Conservation (phyloP, 2,113 vertebrate species). For the Guaruba guarouba region DNA sequence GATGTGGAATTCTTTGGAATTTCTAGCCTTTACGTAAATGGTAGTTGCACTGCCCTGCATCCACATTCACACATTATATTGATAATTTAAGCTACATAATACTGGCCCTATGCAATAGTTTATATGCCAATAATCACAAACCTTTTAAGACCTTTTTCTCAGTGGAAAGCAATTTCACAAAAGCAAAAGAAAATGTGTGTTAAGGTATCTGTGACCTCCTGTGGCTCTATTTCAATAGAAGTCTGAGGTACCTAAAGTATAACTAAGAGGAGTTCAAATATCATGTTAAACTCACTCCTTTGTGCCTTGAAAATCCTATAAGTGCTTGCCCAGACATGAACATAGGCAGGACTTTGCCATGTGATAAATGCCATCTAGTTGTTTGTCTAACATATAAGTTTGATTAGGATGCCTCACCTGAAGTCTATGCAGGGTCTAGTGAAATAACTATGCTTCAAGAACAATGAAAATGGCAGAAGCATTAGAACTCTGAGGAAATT, state of each 20-base stretch:
- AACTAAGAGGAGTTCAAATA: background rate
- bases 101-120: rapidly evolving
- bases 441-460: background rate
- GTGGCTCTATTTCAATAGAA: background rate
- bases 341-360: background rate
- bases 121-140: background rate
- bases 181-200: background rate
- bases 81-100: background rate
- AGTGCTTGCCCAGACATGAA: background rate
- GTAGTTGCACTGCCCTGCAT: background rate
- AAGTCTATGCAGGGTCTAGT: background rate
- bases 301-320: background rate
- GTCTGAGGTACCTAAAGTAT: background rate
- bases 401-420: background rate
- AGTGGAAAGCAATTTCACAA: background rate
- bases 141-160: background rate
- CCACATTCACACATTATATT: background rate
- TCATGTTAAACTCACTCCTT: background rate
- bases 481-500: background rate
- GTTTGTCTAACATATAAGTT: background rate
- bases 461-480: background rate
- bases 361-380: background rate
- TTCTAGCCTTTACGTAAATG: background rate
- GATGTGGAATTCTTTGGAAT: background rate
- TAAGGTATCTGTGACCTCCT: background rate